Evolutionary conservation across 2,113 vertebrate genomes (phyloP).

Genomic region (Cynoglossus semilaevis): DNA sequence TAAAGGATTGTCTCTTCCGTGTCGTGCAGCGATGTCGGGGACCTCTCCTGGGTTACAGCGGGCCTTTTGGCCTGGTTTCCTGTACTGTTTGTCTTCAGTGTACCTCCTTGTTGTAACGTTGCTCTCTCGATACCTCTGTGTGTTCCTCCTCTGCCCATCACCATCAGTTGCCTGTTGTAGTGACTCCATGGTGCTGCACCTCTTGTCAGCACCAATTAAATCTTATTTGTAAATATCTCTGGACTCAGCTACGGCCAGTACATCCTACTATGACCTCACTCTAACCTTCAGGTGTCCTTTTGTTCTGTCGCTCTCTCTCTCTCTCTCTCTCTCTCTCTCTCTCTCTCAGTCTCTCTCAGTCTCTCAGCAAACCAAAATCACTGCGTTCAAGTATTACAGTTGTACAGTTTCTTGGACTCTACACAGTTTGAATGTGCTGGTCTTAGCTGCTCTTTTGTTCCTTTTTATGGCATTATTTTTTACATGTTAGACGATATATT

Average conservation of each 20-base stretch:
- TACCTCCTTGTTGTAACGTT: slow-evolving; percentile 67
- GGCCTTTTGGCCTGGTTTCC: slow-evolving; percentile 45
- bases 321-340: slow-evolving; percentile 41
- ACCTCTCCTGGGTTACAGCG: slow-evolving; percentile 38
- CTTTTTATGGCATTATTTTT: slow-evolving; percentile 85
- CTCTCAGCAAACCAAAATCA: slow-evolving; percentile 79
- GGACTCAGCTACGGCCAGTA: slow-evolving; percentile 80
- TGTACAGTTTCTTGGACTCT: slow-evolving; percentile 78
- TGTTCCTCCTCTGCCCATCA: slow-evolving; percentile 73
- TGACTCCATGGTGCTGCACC: slow-evolving; percentile 71
- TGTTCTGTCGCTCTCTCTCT: slow-evolving; percentile 15
- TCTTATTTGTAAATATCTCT: slow-evolving; percentile 76
- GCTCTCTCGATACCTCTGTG: slow-evolving; percentile 73
- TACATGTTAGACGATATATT: slow-evolving; percentile 84
- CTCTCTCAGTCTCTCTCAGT: slow-evolving; percentile 10
- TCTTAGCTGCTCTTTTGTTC: slow-evolving; percentile 83
- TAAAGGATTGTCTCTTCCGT: slow-evolving; percentile 33
- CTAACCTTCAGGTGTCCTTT: slow-evolving; percentile 71
- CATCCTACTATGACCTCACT: slow-evolving; percentile 73
- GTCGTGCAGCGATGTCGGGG: slow-evolving; percentile 35
- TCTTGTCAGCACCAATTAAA: slow-evolving; percentile 68
- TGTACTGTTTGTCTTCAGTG: slow-evolving; percentile 60
- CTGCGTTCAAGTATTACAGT: slow-evolving; percentile 81
- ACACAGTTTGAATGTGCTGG: slow-evolving; percentile 78
- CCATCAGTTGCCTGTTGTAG: slow-evolving; percentile 83